Base-by-base conservation (phyloP, 2,113 vertebrate genomes). In the Oxyruncus cristatus region DNA sequence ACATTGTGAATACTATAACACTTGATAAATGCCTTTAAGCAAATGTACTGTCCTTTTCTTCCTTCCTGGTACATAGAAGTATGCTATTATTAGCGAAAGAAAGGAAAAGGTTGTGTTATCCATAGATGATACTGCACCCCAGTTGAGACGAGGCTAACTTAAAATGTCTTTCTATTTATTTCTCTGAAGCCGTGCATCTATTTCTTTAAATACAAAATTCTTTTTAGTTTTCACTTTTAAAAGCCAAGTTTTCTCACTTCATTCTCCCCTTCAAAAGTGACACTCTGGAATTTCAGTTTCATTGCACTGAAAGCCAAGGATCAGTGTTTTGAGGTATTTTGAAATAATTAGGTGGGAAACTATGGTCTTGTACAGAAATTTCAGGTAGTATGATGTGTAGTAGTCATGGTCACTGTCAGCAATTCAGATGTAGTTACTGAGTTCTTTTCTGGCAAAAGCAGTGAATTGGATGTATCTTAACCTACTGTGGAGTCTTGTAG, bases 381-480 rank as follows among this genome's bases (percentile, higher is more conserved):
- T 93, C 75, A 91, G 47, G 77, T 83, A 88, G 37, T 81, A 28
- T 59, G 66, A 63, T 71, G 9, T 50, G 9, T 58, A 77, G 22
- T n/a, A 85, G 70, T 79, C 39, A 11, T 85, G 87, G 37, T 81
- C 50, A 74, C 65, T 55, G 87, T 72, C 67, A 87, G 92, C 81
- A 92, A 79, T 58, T 85, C n/a, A 41, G 28, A 49, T 66, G 80
- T 58, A 81, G 79, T 92, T 97, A 72, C 24, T 95, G 79, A 92
- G 35, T 16, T 63, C 95, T 91, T 94, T 92, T 95, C 79, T 95
- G 58, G 63, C 72, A 90, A 90, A 96, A 92, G 55, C 35, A 78
- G 39, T 59, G 77, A 93, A 82, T 91, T 91, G 59, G 35, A 89
- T 95, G 8, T 79, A 78, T 92, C 30, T 42, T 73, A 80, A 32